Evolutionary conservation across 2,888 invertebrate species (phyloP), one percentile per base, ranked within the genome.

Genomic region (Steinernema scapterisci): DNA sequence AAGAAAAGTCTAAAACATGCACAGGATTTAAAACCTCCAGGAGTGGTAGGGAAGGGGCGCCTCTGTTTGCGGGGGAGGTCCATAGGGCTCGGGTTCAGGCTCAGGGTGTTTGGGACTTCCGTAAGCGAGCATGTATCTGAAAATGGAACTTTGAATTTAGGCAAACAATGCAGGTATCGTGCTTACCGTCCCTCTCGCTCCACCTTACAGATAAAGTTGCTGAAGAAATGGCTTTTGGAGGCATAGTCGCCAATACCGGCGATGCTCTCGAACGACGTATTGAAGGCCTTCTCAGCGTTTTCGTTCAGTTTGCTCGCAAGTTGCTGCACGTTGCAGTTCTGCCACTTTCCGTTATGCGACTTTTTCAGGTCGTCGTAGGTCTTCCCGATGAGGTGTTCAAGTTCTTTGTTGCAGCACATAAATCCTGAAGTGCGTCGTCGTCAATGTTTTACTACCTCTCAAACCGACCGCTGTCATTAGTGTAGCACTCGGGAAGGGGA

Each of bases 351-450:
- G 21, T 75, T 56, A 38, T 44, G 48, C 19, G 45, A 63, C 21
- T 44, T 56, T 46, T 52, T 75, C 19, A 75, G 51, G 25, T 74
- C 72, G 46, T 77, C 70, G 75, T 75, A 82, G 0, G 77, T 77
- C 48, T 83, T 80, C n/a, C 79, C 76, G 75, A 86, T 86, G 6
- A 83, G 74, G n/a, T 80, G 74, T 52, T 86, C 85, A 56, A 86
- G 79, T 48, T 80, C 73, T 25, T 74, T 77, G 56, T 86, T 86
- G 75, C 86, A 86, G 77, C 86, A 86, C 86, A 86, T 85, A 76
- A 82, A 85, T 5, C 84, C 82, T 81, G 73, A 52, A 78, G 52
- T 38, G 38, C 38, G 38, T 38, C 9, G 5, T 19, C 11, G n/a
- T 48, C 23, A 72, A 11, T 74, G 51, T 38, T 9, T 16, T 19